These are phyloP conservation scores for Mimachlamys varia DNA, from an alignment of 2,888 invertebrate genomes.

Conservation along the genomic window DNA sequence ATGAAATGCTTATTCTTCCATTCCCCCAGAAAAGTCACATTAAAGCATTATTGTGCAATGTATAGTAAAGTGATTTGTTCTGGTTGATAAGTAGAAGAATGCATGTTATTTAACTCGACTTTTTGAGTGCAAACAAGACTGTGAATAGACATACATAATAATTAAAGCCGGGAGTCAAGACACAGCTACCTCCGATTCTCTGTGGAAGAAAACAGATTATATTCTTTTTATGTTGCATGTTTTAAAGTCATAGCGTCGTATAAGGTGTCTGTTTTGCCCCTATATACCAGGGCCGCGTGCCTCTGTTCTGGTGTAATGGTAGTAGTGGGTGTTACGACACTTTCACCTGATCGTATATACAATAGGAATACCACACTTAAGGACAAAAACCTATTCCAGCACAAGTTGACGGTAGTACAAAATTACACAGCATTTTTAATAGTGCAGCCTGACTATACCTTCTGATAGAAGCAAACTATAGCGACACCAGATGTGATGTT, in stretches of 20 bases:
- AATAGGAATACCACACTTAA: background rate
- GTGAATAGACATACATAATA: background rate
- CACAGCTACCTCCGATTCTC: background rate
- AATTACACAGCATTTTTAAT: background rate
- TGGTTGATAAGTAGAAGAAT: background rate
- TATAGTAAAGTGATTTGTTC: background rate
- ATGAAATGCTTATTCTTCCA: background rate
- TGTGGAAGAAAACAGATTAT: constrained; percentile 15
- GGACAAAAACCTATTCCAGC: background rate
- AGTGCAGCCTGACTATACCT: background rate
- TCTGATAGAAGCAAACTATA: background rate
- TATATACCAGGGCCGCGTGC: background rate
- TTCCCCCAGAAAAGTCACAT: background rate
- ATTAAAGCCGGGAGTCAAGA: background rate
- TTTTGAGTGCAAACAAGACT: background rate
- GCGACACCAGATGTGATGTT: no score
- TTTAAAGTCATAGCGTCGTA: background rate
- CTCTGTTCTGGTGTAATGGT: background rate
- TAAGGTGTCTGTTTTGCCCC: background rate
- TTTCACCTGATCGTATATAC: constrained; percentile 17
- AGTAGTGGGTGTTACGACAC: constrained; percentile 22
- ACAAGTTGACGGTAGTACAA: background rate
- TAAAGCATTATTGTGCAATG: background rate
- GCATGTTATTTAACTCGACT: background rate
- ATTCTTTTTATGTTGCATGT: constrained; percentile 5